Evolutionary conservation across 2,888 invertebrate species (phyloP), one percentile per base, ranked within the genome.

Genomic region (Agrenia bidenticulata): DNA sequence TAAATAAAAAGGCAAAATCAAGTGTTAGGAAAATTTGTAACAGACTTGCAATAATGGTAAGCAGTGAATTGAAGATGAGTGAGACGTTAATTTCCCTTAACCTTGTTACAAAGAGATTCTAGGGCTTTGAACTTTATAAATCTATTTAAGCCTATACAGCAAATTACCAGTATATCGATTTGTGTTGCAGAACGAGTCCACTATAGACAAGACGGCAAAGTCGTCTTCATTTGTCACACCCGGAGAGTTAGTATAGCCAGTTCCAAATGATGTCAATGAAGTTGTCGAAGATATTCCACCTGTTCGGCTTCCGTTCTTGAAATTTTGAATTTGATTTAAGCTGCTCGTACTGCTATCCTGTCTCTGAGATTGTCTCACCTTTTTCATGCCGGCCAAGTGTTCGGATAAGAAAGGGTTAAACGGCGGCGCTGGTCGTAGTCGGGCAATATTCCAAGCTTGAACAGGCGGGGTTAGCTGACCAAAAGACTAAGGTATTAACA

Each of bases 381-480:
- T 45, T 57, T 55, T 55, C 42, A 39, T 13, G 9, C 26, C 24
- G 11, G 42, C 4, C 60, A 74, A 65, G 39, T 75, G 68, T n/a
- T 75, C 67, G 11, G 73, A 70, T 21, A 80, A 75, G 62, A 79
- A 78, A 27, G 82, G 81, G 63, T 82, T 77, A 49, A 81, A 77
- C 5, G 83, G 83, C 9, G 83, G 81, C 37, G 80, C 78, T 7
- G 82, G 82, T 24, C 82, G 78, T 42, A 83, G 77, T 73, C 82
- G 81, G 32, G 80, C 80, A 75, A 80, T 78, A 39, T 79, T 79
- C 83, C 83, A 82, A 9, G 79, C 78, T 67, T 73, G 73, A 7
- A 73, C 66, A 2, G 73, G 73, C 32, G 75, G 73, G 17, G 67
- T 62, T 37, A 75, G 68, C n/a, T 69, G 66, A 56, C 71, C 73